Evolutionary conservation across 2,888 invertebrate species (phyloP), one percentile per base, ranked within the genome.

Genomic region (Tipula helvola): DNA sequence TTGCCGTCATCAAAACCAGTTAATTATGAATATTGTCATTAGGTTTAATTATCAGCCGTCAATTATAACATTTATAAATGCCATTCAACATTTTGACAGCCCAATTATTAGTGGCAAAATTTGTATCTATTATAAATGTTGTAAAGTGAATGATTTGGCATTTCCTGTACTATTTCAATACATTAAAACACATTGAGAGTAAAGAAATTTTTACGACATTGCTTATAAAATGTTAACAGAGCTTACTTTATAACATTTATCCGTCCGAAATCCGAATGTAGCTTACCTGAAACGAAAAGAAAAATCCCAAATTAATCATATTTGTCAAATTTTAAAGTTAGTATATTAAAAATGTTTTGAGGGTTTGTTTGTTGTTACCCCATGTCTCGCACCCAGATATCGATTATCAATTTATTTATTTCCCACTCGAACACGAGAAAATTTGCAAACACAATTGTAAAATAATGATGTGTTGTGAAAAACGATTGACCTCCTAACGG

Each of bases 401-500:
- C 71, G 71, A 71, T 71, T 71, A 71, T 71, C 71, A 71, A 71
- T 71, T 71, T 71, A 16, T 10, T 3, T 18, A 57, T 10, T 71
- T 71, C 71, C 7, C 71, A 71, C 28, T 10, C 10, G 71, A 28
- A 4, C 0, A 4, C 0, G 28, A 28, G 28, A 28, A 71, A 71
- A 71, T 71, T 71, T 71, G 71, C 71, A 3, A 52, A 52, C 52
- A 71, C 71, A 71, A 71, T 71, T 71, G 71, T 71, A 18, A 71
- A 71, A 71, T 71, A 71, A 71, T 71, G 18, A 71, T 71, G 71
- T 71, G 71, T 71, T 71, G 71, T 71, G 7, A 71, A 71, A 71
- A 71, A 71, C 71, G 71, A 71, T 71, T 71, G 71, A 71, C 71
- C 71, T 71, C 71, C 71, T 71, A 71, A 71, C 71, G 71, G 71